phyloP scores from a whole-genome alignment of 2,888 invertebrate species.

The Minunthozetes semirufus region DNA sequence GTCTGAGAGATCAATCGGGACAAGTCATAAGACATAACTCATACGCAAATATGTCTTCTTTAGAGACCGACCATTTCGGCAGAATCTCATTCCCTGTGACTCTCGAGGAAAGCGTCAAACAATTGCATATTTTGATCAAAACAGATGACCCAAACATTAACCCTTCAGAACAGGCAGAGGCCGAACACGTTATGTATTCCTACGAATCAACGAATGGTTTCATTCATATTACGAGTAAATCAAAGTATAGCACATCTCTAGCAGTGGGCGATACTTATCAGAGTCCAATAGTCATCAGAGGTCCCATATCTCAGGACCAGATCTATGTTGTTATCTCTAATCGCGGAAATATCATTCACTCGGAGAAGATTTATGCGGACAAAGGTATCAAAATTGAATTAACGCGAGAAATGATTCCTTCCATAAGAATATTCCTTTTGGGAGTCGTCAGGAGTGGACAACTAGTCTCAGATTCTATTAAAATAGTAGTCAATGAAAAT shows the following conservation, averaged over 20 bases:
- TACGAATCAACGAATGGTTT: neutral
- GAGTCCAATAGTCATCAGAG: constrained; percentile 5
- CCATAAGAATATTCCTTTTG: constrained; percentile 38
- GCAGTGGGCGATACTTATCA: constrained; percentile 18
- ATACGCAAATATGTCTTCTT: constrained; percentile 3
- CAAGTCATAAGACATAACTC: neutral
- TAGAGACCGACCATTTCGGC: constrained; percentile 14
- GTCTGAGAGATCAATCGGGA: neutral
- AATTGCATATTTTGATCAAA: neutral
- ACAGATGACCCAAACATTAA: neutral
- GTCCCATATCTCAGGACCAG: neutral
- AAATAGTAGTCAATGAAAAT: constrained; percentile 37
- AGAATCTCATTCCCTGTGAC: constrained; percentile 4
- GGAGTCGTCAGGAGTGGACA: constrained; percentile 33
- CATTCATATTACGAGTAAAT: neutral
- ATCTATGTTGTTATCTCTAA: constrained; percentile 26
- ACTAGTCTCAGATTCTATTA: constrained; percentile 41
- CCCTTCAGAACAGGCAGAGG: neutral
- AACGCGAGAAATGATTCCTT: constrained; percentile 40
- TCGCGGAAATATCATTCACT: constrained; percentile 22
- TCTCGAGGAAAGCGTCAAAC: neutral
- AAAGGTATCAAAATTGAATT: constrained; percentile 37
- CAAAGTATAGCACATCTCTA: constrained; percentile 8
- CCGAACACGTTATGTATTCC: neutral
- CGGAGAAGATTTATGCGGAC: neutral